Evolutionary conservation across 2,888 invertebrate species (phyloP).

Genomic region (Eupelmus urozonus): DNA sequence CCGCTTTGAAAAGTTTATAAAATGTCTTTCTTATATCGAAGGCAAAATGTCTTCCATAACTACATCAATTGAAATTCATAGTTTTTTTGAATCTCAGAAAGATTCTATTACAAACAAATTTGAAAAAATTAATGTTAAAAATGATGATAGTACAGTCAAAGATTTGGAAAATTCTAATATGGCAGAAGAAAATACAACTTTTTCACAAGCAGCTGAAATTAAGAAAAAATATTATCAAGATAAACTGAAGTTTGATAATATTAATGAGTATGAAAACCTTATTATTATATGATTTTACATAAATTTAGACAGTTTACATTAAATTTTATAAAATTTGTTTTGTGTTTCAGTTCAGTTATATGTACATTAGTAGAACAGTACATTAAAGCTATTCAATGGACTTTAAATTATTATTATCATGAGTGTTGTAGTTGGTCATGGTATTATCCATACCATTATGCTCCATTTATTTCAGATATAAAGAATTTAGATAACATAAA

Average conservation of each 20-base stretch:
- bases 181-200: neutral
- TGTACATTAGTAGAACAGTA: slow-evolving; percentile 91
- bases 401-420: slow-evolving; percentile 95
- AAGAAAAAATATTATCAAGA: slow-evolving; percentile 94
- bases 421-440: slow-evolving; percentile 98
- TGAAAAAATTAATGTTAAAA: neutral
- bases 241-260: slow-evolving; percentile 89
- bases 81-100: neutral
- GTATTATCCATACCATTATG: slow-evolving; percentile 98
- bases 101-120: neutral
- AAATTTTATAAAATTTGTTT: no score
- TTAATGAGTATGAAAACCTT: slow-evolving; percentile 81
- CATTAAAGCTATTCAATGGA: slow-evolving; percentile 97
- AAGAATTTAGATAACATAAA: slow-evolving; percentile 86
- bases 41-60: no score
- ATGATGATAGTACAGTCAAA: no score
- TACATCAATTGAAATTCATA: no score
- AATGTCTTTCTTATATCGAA: slow-evolving; percentile 70
- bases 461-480: slow-evolving; percentile 96
- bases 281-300: slow-evolving; percentile 65
- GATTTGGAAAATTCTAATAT: no score
- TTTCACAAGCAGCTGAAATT: slow-evolving; percentile 76
- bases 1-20: slow-evolving; percentile 92
- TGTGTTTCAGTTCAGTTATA: slow-evolving; percentile 78
- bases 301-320: no score